Conservation (phyloP, 2,888 invertebrate species). For the Ochropacha duplaris region DNA sequence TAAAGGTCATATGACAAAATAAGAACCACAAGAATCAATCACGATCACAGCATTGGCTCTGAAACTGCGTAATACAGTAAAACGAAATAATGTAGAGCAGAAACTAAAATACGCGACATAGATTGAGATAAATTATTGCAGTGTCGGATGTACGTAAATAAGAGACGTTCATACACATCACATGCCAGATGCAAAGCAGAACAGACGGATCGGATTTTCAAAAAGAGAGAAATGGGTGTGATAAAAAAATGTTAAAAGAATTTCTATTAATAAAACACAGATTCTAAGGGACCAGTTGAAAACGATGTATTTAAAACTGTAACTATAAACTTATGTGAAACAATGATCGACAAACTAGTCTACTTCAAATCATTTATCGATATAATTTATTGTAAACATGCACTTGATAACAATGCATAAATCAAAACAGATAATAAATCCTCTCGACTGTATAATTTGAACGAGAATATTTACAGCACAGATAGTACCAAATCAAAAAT, state of each 20-base stretch:
- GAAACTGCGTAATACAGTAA: background rate
- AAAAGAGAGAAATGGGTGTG: background rate
- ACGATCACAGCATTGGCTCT: background rate
- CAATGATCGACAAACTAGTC: background rate
- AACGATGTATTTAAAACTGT: background rate
- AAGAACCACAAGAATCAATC: background rate
- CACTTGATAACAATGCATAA: background rate
- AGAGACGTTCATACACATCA: background rate
- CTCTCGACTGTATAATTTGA: no score
- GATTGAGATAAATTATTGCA: background rate
- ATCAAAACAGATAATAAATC: background rate
- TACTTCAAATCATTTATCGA: background rate
- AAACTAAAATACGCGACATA: slow-evolving; percentile 4
- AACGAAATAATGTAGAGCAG: background rate
- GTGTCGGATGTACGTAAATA: slow-evolving; percentile 1
- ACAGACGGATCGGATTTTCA: background rate
- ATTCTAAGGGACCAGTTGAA: no score
- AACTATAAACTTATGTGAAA: background rate
- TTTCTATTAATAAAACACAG: background rate
- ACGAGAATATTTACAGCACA: background rate
- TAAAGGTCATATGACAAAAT: background rate
- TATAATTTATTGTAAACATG: background rate
- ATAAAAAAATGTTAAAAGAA: background rate
- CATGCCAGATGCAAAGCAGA: background rate
- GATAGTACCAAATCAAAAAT: no score